A percentile compares a stretch with the other conserved stretches of the same genome.
phyloP scores from a whole-genome alignment of 1,140 invertebrate species.

The Drosophila kanapiae region DNA sequence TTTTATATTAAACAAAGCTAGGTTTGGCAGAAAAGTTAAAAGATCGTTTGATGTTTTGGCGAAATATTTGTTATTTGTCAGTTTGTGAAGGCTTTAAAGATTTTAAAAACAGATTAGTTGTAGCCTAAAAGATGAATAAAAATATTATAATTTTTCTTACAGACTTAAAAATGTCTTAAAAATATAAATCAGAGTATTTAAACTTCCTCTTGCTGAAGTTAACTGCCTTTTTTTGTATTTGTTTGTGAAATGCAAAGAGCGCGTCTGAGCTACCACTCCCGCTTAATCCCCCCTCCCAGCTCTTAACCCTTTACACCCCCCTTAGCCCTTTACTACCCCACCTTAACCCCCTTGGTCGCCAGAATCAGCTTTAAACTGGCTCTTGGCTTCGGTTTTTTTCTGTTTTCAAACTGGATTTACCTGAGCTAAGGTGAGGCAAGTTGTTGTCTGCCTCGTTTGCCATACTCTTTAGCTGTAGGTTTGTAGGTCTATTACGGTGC shows the following conservation, averaged over 20 bases:
- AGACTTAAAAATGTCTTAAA: neutral
- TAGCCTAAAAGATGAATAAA: neutral
- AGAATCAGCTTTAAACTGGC: conserved; percentile 52
- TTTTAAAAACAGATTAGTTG: too few relatives aligned
- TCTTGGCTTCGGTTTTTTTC: conserved; percentile 46
- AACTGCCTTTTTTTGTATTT: neutral
- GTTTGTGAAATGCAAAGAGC: conserved; percentile 24
- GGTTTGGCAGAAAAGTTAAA: neutral
- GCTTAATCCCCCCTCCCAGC: neutral
- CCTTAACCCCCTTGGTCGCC: conserved; percentile 7
- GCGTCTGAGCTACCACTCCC: conserved; percentile 7
- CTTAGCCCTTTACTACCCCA: conserved; percentile 3
- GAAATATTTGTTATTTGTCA: neutral
- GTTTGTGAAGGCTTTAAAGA: neutral
- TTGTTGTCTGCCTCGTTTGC: conserved; percentile 44
- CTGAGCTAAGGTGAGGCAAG: conserved; percentile 48
- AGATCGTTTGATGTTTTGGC: too few relatives aligned
- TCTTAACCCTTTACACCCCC: conserved; percentile 12
- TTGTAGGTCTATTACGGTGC: conserved; percentile 74
- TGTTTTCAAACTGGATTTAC: conserved; percentile 58
- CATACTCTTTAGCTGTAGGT: conserved; percentile 60
- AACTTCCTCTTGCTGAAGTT: neutral
- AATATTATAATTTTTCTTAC: fast-evolving
- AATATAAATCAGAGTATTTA: neutral
- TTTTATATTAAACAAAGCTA: neutral